Conservation (phyloP, 1,140 invertebrate genomes). For the Tetramorium alpestre region DNA sequence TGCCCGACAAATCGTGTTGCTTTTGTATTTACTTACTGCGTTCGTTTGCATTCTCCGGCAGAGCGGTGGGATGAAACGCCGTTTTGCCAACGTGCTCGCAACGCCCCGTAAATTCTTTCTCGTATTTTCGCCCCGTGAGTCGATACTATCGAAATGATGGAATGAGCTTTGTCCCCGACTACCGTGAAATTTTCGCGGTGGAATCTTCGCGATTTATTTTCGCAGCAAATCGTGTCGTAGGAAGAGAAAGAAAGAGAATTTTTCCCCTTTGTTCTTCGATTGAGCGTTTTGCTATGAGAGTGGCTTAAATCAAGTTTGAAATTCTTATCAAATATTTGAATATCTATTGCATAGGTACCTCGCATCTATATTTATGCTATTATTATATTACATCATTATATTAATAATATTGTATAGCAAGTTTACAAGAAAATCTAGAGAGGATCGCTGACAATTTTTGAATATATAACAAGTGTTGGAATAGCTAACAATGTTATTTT, state of each 20-base stretch:
- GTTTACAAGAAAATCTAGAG: not conserved
- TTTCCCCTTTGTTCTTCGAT: not conserved
- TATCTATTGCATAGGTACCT: not conserved
- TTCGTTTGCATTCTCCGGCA: constrained; percentile 38
- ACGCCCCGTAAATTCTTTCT: constrained; percentile 36
- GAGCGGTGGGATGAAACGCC: not conserved
- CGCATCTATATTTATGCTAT: not conserved
- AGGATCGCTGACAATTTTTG: no score
- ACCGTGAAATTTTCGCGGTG: constrained; percentile 32
- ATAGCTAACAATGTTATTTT: no score
- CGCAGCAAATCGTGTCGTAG: not conserved
- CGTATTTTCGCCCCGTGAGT: not conserved
- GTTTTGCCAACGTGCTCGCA: not conserved
- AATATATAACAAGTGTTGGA: no score
- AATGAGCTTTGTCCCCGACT: not conserved
- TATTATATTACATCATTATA: not conserved
- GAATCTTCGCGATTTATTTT: constrained; percentile 2
- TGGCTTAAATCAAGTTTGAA: not conserved
- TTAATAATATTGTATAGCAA: not conserved
- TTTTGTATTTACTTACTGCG: not conserved
- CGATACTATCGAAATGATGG: constrained; percentile 20
- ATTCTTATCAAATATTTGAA: not conserved
- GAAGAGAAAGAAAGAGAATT: not conserved
- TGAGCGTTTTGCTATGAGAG: not conserved
- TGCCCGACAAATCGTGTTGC: constrained; percentile 16